Percentiles rank a stretch among this genome's conserved stretches.
These are phyloP conservation scores for Equus przewalskii DNA, from an alignment of 2,113 vertebrate genomes.

Conservation along the genomic window DNA sequence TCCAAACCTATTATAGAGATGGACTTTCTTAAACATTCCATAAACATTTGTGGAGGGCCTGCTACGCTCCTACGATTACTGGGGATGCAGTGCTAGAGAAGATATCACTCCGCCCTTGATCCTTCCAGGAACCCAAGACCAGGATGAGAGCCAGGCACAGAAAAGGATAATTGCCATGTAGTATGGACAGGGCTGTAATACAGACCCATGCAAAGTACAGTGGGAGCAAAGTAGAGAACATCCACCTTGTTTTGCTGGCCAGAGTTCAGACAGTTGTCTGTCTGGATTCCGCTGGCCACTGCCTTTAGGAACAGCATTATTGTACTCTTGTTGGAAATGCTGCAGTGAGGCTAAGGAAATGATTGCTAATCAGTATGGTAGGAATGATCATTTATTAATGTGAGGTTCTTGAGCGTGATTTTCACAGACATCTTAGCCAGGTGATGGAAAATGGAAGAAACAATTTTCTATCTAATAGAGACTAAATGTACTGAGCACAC, in stretches of 20 bases:
- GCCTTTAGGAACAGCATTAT: slow-evolving; percentile 29
- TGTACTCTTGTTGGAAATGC: slow-evolving; percentile 57
- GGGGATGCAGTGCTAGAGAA: neutral
- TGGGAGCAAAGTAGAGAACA: neutral
- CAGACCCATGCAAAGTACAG: neutral
- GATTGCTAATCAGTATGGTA: slow-evolving; percentile 64
- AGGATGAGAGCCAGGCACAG: neutral
- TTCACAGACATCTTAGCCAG: slow-evolving; percentile 59
- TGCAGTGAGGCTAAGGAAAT: slow-evolving; percentile 70
- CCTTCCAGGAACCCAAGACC: neutral
- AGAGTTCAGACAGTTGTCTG: neutral
- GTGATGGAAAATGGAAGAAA: slow-evolving; percentile 70
- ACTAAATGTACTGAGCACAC: slow-evolving; percentile 51
- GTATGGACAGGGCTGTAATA: neutral
- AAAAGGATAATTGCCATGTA: neutral
- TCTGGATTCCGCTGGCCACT: slow-evolving; percentile 19
- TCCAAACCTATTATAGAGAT: neutral
- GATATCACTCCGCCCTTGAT: neutral
- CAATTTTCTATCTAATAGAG: slow-evolving; percentile 72
- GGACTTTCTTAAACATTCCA: neutral
- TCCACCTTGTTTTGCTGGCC: slow-evolving; percentile 42
- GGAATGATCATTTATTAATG: slow-evolving; percentile 70
- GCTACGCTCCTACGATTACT: neutral
- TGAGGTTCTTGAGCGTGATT: slow-evolving; percentile 30
- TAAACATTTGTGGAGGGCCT: neutral